Percentiles rank a stretch among this genome's conserved stretches.
Conservation (phyloP, 2,113 vertebrate species). For the Grallaria varia region DNA sequence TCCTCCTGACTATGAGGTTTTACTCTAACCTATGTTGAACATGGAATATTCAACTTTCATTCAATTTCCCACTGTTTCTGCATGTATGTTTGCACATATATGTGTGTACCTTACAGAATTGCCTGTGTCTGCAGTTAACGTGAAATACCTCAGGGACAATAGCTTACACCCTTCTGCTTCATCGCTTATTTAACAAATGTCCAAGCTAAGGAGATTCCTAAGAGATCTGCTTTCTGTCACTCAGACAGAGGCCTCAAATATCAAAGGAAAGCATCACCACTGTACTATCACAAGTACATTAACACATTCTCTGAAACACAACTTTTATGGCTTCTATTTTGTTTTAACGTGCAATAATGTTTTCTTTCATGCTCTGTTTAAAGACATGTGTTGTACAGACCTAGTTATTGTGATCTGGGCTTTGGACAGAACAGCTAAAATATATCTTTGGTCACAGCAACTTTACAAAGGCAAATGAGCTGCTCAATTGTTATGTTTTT, state of each 20-base stretch:
- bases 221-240: conserved; percentile 33
- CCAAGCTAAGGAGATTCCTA: background rate
- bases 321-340: background rate
- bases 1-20: background rate
- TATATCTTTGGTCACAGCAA: background rate
- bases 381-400: background rate
- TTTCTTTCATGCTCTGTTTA: background rate
- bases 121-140: background rate
- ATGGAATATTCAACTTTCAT: background rate
- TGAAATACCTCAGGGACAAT: background rate
- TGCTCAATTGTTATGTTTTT: background rate
- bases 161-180: background rate
- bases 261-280: conserved; percentile 1
- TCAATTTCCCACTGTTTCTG: background rate
- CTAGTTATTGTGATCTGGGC: background rate
- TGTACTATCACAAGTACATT: background rate
- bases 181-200: background rate
- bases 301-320: background rate
- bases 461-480: background rate
- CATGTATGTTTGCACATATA: accelerated
- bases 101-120: background rate
- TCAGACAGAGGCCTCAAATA: background rate
- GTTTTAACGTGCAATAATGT: background rate
- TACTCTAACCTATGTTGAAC: background rate
- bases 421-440: background rate